Evolutionary conservation across 37 sponge, comb jelly and placozoan genomes (phyloP).

Genomic region (Hormiphora californensis): DNA sequence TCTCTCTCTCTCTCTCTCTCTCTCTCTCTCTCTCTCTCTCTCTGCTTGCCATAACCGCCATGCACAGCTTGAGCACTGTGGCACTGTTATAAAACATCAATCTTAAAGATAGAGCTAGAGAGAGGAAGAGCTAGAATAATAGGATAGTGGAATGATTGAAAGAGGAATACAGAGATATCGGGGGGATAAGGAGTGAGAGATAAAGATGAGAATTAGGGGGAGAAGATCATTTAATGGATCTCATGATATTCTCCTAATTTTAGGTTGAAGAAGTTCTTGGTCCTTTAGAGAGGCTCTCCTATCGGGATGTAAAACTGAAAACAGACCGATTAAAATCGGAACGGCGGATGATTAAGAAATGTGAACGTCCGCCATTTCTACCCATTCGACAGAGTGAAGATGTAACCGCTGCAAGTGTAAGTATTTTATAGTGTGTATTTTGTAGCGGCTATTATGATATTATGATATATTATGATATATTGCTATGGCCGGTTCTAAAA

Average conservation of each 20-base stretch:
- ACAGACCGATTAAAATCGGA: neutral
- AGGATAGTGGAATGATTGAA: too few relatives aligned
- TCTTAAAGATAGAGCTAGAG: too few relatives aligned
- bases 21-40: too few relatives aligned
- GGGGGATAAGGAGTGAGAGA: neutral
- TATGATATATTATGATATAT: too few relatives aligned
- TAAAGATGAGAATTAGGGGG: neutral
- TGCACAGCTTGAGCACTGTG: too few relatives aligned
- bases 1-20: too few relatives aligned
- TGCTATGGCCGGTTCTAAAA: too few relatives aligned
- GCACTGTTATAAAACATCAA: too few relatives aligned
- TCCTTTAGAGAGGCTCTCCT: neutral
- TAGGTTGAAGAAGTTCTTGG: conserved; percentile 42
- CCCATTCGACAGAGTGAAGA: neutral
- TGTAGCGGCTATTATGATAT: too few relatives aligned
- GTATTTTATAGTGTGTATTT: neutral
- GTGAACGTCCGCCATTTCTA: neutral
- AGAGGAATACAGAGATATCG: neutral
- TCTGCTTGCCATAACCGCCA: too few relatives aligned
- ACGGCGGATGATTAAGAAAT: neutral
- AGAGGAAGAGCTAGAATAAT: too few relatives aligned
- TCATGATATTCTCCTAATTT: neutral
- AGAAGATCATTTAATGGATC: too few relatives aligned
- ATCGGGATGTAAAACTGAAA: neutral
- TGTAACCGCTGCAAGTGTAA: neutral